Conservation (phyloP, 2,888 invertebrate genomes). For the Epicampocera succincta region DNA sequence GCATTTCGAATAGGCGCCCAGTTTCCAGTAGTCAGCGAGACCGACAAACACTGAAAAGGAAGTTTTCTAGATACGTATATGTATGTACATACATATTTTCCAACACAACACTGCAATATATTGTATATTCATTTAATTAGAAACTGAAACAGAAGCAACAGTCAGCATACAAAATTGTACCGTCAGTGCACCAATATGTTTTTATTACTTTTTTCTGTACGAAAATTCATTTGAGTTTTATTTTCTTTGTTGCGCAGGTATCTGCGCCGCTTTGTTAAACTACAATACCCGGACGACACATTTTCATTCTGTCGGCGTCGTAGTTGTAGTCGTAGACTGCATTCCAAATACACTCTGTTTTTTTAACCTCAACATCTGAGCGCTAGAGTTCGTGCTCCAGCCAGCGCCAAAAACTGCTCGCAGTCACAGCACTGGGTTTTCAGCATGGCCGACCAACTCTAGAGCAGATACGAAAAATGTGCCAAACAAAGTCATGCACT, state of each 20-base stretch:
- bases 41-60: slow-evolving; percentile 56
- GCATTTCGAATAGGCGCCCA: slow-evolving; percentile 73
- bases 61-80: slow-evolving; percentile 23
- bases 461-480: slow-evolving; percentile 20
- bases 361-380: slow-evolving; percentile 21
- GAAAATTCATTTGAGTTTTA: slow-evolving; percentile 48
- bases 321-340: slow-evolving; percentile 26
- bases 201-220: slow-evolving; percentile 11
- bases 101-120: slow-evolving; percentile 50
- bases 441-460: slow-evolving; percentile 4
- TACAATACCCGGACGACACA: slow-evolving; percentile 63
- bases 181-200: slow-evolving; percentile 56
- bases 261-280: slow-evolving; percentile 68
- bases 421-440: slow-evolving; percentile 37
- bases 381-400: slow-evolving; percentile 16
- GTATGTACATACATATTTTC: slow-evolving; percentile 5
- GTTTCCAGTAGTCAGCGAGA: slow-evolving; percentile 59
- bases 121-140: slow-evolving; percentile 65
- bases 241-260: slow-evolving; percentile 66
- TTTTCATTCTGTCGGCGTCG: slow-evolving; percentile 17
- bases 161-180: slow-evolving; percentile 61
- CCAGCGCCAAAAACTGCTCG: slow-evolving; percentile 13
- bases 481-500: slow-evolving; percentile 52
- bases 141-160: slow-evolving; percentile 63
- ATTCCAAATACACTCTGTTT: slow-evolving; percentile 23